Conservation (phyloP, 2,113 vertebrate genomes). For the Colistium nudipinnis region DNA sequence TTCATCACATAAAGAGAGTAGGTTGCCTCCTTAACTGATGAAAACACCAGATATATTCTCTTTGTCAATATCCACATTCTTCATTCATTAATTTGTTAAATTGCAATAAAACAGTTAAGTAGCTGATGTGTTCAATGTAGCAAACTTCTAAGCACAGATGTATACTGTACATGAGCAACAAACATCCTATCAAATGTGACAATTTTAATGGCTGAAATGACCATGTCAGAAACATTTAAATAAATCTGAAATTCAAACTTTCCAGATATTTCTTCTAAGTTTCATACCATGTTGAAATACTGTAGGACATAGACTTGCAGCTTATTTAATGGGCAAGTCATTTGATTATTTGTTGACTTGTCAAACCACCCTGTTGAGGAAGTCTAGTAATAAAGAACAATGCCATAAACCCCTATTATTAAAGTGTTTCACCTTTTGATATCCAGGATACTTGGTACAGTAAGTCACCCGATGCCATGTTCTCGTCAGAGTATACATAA, state of each 20-base stretch:
- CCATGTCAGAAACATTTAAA: constrained; percentile 37
- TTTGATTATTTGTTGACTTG: neutral
- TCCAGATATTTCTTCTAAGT: constrained; percentile 4
- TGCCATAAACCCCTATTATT: too few relatives aligned
- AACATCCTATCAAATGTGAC: neutral
- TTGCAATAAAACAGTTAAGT: constrained; percentile 17
- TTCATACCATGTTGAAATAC: neutral
- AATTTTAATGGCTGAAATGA: constrained; percentile 4
- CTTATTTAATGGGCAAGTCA: neutral
- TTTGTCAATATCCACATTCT: constrained; percentile 5
- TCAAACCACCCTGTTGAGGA: too few relatives aligned
- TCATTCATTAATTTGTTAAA: neutral
- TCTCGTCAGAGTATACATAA: too few relatives aligned
- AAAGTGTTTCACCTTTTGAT: neutral
- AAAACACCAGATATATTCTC: constrained; percentile 8
- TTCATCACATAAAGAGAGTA: neutral
- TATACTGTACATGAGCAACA: neutral
- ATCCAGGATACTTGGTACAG: neutral
- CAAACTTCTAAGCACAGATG: constrained; percentile 7
- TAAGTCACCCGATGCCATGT: too few relatives aligned
- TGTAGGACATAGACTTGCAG: neutral
- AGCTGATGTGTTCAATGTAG: constrained; percentile 19
- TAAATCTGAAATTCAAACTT: constrained; percentile 50
- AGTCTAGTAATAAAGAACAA: too few relatives aligned
- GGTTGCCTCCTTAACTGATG: too few relatives aligned